phyloP scores from a whole-genome alignment of 2,888 invertebrate genomes.

The Catocala nupta region DNA sequence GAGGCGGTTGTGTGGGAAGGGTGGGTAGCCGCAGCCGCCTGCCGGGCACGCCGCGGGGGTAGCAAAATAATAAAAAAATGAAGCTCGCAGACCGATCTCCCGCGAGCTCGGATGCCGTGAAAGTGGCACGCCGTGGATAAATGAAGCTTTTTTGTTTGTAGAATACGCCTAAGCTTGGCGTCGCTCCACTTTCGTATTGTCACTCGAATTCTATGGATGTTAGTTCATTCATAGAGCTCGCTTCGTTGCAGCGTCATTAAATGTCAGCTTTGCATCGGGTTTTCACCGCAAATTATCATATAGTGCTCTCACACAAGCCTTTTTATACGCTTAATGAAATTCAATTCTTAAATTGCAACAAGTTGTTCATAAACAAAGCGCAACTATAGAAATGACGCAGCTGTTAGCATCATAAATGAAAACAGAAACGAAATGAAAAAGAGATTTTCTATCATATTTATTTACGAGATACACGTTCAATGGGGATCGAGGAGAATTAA shows the following conservation, averaged over 20 bases:
- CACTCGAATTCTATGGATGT: slow-evolving; percentile 81
- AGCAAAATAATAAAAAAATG: slow-evolving; percentile 83
- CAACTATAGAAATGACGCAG: not conserved
- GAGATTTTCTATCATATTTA: slow-evolving; percentile 67
- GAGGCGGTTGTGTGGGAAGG: slow-evolving; percentile 68
- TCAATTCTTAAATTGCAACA: not conserved
- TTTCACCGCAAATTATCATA: slow-evolving; percentile 55
- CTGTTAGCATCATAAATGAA: slow-evolving; percentile 12
- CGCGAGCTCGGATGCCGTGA: slow-evolving; percentile 85
- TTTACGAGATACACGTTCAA: slow-evolving; percentile 74
- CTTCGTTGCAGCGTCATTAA: slow-evolving; percentile 71
- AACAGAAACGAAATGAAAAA: slow-evolving; percentile 33
- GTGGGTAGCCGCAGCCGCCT: slow-evolving; percentile 68
- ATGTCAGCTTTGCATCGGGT: slow-evolving; percentile 59
- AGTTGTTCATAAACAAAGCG: not conserved
- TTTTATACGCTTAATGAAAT: not conserved
- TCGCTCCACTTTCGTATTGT: slow-evolving; percentile 83
- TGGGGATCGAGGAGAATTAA: slow-evolving; percentile 78
- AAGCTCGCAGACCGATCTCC: slow-evolving; percentile 76
- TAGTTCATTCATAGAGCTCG: slow-evolving; percentile 75
- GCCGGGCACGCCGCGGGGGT: slow-evolving; percentile 66
- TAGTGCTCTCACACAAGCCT: slow-evolving; percentile 24
- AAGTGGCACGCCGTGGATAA: slow-evolving; percentile 86
- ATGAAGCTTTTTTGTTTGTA: slow-evolving; percentile 85
- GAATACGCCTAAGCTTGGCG: slow-evolving; percentile 82